phyloP scores from a whole-genome alignment of 2,888 invertebrate genomes.

The Digitonthophagus gazella region DNA sequence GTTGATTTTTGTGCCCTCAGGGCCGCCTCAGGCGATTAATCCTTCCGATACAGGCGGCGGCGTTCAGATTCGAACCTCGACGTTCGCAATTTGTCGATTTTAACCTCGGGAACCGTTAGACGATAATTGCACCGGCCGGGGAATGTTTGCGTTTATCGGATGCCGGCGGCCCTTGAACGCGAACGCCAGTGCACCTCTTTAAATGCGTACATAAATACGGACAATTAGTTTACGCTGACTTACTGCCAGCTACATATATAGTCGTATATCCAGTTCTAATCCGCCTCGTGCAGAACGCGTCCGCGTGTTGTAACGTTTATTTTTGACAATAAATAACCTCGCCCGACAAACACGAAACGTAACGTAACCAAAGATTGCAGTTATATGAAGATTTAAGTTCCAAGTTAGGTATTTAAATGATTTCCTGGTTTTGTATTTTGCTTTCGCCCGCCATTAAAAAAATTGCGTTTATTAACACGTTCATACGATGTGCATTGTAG shows the following conservation, averaged over 20 bases:
- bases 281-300: neutral
- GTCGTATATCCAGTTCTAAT: neutral
- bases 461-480: neutral
- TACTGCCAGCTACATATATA: neutral
- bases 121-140: neutral
- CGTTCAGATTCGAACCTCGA: neutral
- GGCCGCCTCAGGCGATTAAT: neutral
- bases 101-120: neutral
- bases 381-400: neutral
- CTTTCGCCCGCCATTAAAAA: no score
- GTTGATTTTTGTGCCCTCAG: neutral
- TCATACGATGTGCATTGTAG: neutral
- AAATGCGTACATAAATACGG: neutral
- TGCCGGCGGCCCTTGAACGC: neutral
- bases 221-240: neutral
- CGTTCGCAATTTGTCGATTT: neutral
- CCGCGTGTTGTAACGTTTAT: neutral
- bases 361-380: neutral
- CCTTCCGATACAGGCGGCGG: neutral
- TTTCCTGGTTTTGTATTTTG: no score
- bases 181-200: neutral
- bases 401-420: no score
- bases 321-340: neutral
- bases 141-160: neutral
- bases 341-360: neutral